Percentiles rank a stretch among this genome's conserved stretches.
Evolutionary conservation across 1,140 invertebrate genomes (phyloP).

Genomic region (Drosophila albomicans): DNA sequence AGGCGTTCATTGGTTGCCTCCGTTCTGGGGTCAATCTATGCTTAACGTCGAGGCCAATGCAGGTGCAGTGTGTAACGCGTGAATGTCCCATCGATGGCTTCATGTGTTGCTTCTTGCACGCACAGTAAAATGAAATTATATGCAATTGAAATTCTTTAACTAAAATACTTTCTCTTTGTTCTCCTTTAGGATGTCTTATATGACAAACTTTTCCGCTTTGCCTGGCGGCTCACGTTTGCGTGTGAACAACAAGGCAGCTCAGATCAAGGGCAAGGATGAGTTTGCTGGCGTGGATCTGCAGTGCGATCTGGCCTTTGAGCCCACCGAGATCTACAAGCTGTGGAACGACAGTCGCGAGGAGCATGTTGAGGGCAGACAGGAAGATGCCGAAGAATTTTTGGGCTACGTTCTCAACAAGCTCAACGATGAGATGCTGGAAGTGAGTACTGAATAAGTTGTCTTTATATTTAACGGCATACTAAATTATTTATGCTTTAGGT

Average conservation of each 20-base stretch:
- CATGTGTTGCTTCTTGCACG: conserved; percentile 38
- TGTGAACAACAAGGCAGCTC: conserved; percentile 72
- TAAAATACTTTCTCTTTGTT: neutral
- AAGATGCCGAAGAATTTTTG: conserved; percentile 98
- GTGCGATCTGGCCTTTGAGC: conserved; percentile 90
- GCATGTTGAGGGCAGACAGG: conserved; percentile 92
- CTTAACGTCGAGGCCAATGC: conserved; percentile 36
- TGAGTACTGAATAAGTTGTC: conserved; percentile 82
- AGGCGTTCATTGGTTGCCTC: conserved; percentile 34
- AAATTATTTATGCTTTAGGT: conserved; percentile 51
- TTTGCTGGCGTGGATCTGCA: conserved; percentile 75
- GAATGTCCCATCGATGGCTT: conserved; percentile 7
- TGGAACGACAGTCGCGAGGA: conserved; percentile 91
- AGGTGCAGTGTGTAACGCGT: conserved; percentile 43
- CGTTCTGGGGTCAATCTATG: conserved; percentile 55
- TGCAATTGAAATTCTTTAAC: neutral
- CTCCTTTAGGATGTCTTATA: conserved; percentile 86
- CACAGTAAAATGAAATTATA: conserved; percentile 24
- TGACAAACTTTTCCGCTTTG: conserved; percentile 89
- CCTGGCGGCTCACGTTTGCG: conserved; percentile 86
- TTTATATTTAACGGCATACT: no score
- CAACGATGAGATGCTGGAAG: conserved; percentile 98
- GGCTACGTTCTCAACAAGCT: conserved; percentile 96
- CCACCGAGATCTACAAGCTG: conserved; percentile 92
- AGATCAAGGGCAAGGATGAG: conserved; percentile 85